These are phyloP conservation scores for Cephus nigrinus DNA, from an alignment of 2,888 invertebrate genomes.

Conservation along the genomic window DNA sequence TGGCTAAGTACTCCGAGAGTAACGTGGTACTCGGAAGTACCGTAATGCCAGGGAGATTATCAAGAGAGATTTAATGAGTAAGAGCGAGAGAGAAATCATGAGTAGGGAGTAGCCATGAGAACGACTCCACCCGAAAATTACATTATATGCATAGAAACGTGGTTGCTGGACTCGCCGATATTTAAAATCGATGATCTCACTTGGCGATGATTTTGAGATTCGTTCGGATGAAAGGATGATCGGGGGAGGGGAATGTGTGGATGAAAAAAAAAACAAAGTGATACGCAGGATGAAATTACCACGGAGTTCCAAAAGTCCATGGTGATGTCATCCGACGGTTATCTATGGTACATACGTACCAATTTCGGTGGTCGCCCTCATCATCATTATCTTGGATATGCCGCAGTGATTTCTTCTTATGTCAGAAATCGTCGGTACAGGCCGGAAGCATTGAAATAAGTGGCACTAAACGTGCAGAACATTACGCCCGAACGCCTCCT, in stretches of 20 bases:
- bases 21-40: not conserved
- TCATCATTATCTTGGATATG: not conserved
- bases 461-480: constrained; percentile 8
- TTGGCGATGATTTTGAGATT: not conserved
- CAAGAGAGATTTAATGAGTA: not conserved
- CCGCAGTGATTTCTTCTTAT: not conserved
- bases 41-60: not conserved
- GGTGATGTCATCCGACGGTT: not conserved
- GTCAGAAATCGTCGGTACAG: not conserved
- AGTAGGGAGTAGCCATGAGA: not conserved
- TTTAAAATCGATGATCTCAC: not conserved
- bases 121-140: not conserved
- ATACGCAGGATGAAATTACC: not conserved
- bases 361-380: not conserved
- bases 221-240: not conserved
- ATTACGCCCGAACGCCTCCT: constrained; percentile 13
- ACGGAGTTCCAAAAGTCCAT: not conserved
- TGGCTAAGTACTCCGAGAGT: not conserved
- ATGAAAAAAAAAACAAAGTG: not conserved
- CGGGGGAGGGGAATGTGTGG: not conserved
- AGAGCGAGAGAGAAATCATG: not conserved
- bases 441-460: constrained; percentile 4
- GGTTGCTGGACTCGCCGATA: not conserved
- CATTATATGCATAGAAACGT: not conserved
- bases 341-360: not conserved